Evolutionary conservation across 2,113 vertebrate genomes (phyloP), one percentile per base, ranked within the genome.

Genomic region (Carettochelys insculpta): DNA sequence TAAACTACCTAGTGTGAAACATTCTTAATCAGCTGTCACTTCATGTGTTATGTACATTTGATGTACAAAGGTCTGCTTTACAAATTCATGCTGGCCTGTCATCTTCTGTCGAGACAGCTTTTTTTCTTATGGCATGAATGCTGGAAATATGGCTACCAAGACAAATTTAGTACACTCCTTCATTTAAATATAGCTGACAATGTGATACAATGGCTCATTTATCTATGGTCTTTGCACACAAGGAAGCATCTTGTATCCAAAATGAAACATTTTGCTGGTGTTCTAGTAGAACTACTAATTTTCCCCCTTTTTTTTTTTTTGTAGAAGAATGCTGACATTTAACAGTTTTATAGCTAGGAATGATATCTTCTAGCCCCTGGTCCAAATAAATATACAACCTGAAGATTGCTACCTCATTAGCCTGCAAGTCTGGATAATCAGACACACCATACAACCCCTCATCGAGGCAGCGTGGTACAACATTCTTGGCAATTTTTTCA

Each of bases 401-500:
- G 1, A n/a, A 17, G 81, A 56, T 16, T 5, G 54, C 97, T 97
- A 97, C 97, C 97, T 97, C 97, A 50, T 12, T 3, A 1, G 43
- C 48, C 54, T 9, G 5, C 9, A 4, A n/a, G 43, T 78, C 87
- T 75, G 81, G 80, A 77, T 17, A 27, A 38, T 16, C 61, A 68
- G 61, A 68, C n/a, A 19, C 31, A 20, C 6, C 20, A 3, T n/a
- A 12, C 1, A 0, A 16, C 31, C 2, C 0, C 4, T 56, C 45
- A 27, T 76, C 19, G 48, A 52, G 68, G 43, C 38, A 5, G 31
- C 13, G 16, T 52, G 45, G 34, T 43, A 5, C 16, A 29, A 29
- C 17, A 12, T 65, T 12, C 87, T 68, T 71, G 45, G 45, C n/a
- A 52, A 27, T 77, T 56, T 56, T 47, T 34, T 51, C 90, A 27